Percentiles rank a stretch among this genome's conserved stretches.
phyloP scores from a whole-genome alignment of 2,797 vertebrate genomes.

The Graptemys geographica region DNA sequence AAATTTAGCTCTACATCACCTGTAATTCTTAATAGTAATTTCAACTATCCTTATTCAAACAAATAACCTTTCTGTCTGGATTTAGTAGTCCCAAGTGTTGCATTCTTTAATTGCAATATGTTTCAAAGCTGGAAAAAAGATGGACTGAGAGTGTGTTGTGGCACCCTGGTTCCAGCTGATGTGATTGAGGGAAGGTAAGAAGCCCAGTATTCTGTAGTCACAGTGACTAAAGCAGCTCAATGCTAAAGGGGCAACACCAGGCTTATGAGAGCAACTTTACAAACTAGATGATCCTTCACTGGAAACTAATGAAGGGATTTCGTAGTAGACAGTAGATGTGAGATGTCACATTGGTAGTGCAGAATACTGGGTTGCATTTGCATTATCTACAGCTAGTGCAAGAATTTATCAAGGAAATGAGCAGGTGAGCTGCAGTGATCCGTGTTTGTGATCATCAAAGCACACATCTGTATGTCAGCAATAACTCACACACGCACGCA shows the following conservation, averaged over 20 bases:
- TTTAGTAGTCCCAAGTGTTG: slow-evolving; percentile 44
- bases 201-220: neutral
- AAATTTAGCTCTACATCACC: slow-evolving; percentile 52
- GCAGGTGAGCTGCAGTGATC: neutral
- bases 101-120: neutral
- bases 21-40: slow-evolving; percentile 41
- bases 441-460: neutral
- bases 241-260: neutral
- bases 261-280: neutral
- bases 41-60: slow-evolving; percentile 49
- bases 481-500: neutral
- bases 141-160: neutral
- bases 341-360: neutral
- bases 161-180: neutral
- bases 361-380: too few relatives aligned
- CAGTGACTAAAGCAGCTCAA: neutral
- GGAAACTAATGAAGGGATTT: neutral
- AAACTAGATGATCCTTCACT: neutral
- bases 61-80: slow-evolving; percentile 45
- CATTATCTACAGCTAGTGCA: neutral
- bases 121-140: neutral
- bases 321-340: accelerated
- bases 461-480: neutral
- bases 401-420: neutral
- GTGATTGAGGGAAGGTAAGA: neutral